These are phyloP conservation scores for Automeris io DNA, from an alignment of 2,888 invertebrate species.

Conservation along the genomic window DNA sequence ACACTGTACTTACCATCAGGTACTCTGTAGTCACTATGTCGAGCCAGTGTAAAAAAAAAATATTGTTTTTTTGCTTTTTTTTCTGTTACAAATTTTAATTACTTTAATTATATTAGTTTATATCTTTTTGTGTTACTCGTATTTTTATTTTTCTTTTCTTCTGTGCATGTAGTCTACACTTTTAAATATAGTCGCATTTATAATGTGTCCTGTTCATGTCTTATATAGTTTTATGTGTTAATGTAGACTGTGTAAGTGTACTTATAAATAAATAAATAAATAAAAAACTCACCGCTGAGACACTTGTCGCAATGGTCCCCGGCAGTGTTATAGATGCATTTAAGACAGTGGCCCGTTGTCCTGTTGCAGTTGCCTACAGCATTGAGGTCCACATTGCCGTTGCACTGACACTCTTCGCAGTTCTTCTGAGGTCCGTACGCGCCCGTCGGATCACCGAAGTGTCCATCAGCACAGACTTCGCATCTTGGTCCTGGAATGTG, in stretches of 20 bases:
- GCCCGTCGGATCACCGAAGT: conserved; percentile 93
- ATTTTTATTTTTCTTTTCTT: too few relatives aligned
- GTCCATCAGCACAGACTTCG: conserved; percentile 97
- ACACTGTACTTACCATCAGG: too few relatives aligned
- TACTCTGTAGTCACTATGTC: too few relatives aligned
- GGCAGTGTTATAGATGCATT: conserved; percentile 97
- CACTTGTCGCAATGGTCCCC: conserved; percentile 95
- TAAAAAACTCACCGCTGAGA: conserved; percentile 81
- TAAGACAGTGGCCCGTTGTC: conserved; percentile 96
- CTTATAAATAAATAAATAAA: neutral
- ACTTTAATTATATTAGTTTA: too few relatives aligned
- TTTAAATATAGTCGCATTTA: too few relatives aligned
- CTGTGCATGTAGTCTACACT: too few relatives aligned
- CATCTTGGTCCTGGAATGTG: conserved; percentile 81
- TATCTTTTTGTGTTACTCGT: too few relatives aligned
- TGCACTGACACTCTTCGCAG: conserved; percentile 93
- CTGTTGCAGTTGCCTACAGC: conserved; percentile 98
- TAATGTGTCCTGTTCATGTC: too few relatives aligned
- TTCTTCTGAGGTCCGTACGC: conserved; percentile 87
- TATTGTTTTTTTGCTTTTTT: too few relatives aligned
- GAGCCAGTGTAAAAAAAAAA: too few relatives aligned
- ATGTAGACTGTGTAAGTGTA: neutral
- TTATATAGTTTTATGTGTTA: too few relatives aligned
- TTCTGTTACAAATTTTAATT: too few relatives aligned
- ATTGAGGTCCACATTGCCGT: conserved; percentile 94